Conservation (phyloP, 2,113 vertebrate species). For the Misgurnus mizolepis region DNA sequence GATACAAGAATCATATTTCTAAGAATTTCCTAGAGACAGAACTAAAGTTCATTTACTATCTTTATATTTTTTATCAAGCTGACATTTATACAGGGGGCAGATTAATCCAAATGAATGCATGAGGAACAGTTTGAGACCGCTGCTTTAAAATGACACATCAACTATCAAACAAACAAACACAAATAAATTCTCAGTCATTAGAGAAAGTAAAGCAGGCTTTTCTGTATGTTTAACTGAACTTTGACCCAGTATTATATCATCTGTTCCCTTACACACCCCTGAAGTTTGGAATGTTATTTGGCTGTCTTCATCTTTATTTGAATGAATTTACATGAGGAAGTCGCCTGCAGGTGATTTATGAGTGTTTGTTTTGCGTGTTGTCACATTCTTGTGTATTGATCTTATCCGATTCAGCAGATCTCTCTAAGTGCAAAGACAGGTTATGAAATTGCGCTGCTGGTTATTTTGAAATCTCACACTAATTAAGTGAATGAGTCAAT, state of each 20-base stretch:
- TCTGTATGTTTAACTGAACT: slow-evolving; percentile 5
- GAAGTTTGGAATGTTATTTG: background rate
- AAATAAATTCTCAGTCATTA: background rate
- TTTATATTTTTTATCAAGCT: slow-evolving; percentile 20
- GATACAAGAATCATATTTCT: background rate
- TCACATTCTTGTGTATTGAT: background rate
- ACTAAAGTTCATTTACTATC: background rate
- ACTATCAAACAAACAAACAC: slow-evolving; percentile 2
- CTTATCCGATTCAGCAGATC: slow-evolving; percentile 1
- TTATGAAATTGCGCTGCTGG: background rate
- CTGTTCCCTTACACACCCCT: background rate
- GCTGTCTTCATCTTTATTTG: slow-evolving; percentile 17
- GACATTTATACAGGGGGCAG: background rate
- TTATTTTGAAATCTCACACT: background rate
- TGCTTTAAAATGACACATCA: slow-evolving; percentile 9
- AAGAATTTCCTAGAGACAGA: background rate
- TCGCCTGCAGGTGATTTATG: background rate
- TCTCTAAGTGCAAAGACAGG: background rate
- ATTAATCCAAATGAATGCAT: background rate
- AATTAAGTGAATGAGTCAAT: no score
- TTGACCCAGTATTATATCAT: slow-evolving; percentile 14
- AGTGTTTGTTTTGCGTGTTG: background rate
- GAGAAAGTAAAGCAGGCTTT: slow-evolving; percentile 27
- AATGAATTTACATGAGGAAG: slow-evolving; percentile 11
- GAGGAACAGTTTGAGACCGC: background rate